A percentile compares a stretch with the other conserved stretches of the same genome.
phyloP scores from a whole-genome alignment of 2,888 invertebrate species.

The Drosophila cyrtoloma region DNA sequence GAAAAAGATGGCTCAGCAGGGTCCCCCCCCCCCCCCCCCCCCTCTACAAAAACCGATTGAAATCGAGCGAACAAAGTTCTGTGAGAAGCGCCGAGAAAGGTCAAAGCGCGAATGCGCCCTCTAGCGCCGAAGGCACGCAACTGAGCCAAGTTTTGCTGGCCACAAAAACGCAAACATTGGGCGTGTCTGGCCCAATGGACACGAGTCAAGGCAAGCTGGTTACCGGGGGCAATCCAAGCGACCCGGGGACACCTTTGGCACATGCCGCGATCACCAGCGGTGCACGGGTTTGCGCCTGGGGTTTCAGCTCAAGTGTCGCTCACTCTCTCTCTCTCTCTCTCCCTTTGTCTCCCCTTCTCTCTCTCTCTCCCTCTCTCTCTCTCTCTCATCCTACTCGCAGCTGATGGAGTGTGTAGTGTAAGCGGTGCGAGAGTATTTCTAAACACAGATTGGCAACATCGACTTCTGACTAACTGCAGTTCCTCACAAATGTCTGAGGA shows the following conservation, averaged over 20 bases:
- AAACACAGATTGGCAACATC: slow-evolving; percentile 29
- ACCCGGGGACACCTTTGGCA: slow-evolving; percentile 64
- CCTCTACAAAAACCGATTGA: slow-evolving; percentile 15
- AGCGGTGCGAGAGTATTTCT: slow-evolving; percentile 28
- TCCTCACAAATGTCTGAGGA: neutral
- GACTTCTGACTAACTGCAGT: neutral
- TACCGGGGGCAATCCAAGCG: slow-evolving; percentile 25
- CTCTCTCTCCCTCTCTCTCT: neutral
- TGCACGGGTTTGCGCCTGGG: slow-evolving; percentile 71
- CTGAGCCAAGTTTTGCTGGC: slow-evolving; percentile 19
- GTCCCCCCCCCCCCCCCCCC: slow-evolving; percentile 5
- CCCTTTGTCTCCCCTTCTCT: neutral
- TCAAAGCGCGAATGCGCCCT: slow-evolving; percentile 26
- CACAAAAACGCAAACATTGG: slow-evolving; percentile 29
- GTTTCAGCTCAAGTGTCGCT: slow-evolving; percentile 65
- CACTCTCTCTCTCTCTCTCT: slow-evolving; percentile 10
- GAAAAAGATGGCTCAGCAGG: slow-evolving; percentile 50
- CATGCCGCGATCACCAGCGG: slow-evolving; percentile 79
- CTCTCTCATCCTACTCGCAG: too few species aligned
- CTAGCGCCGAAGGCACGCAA: slow-evolving; percentile 29
- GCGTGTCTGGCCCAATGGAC: slow-evolving; percentile 38
- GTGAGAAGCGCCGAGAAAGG: slow-evolving; percentile 48
- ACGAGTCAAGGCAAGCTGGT: slow-evolving; percentile 41
- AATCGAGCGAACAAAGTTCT: slow-evolving; percentile 1
- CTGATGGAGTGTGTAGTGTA: slow-evolving; percentile 6